A percentile compares a stretch with the other conserved stretches of the same genome.
Conservation (phyloP, 2,888 invertebrate species). For the Diachrysia chrysitis region DNA sequence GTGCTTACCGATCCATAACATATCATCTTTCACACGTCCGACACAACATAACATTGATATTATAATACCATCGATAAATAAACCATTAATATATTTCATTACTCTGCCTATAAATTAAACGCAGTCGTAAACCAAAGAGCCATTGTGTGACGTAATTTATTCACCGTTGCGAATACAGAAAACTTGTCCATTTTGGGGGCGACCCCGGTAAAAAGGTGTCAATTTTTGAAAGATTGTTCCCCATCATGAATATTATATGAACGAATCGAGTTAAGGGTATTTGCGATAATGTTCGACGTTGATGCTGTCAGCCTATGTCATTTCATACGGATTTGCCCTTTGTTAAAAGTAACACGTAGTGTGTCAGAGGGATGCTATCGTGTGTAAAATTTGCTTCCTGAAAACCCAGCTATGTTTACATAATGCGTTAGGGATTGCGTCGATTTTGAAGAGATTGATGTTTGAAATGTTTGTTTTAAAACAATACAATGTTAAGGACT, state of each 20-base stretch:
- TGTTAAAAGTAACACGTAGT: constrained; percentile 88
- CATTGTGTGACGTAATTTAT: constrained; percentile 84
- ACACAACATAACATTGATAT: constrained; percentile 32
- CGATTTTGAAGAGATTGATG: constrained; percentile 37
- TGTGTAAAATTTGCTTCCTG: constrained; percentile 76
- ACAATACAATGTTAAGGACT: background rate
- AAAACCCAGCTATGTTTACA: constrained; percentile 65
- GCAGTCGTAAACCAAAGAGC: constrained; percentile 69
- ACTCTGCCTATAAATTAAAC: constrained; percentile 72
- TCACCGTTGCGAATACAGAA: constrained; percentile 85
- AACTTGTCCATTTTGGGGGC: constrained; percentile 82
- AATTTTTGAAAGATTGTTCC: constrained; percentile 89
- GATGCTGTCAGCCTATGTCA: constrained; percentile 88
- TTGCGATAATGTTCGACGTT: constrained; percentile 87
- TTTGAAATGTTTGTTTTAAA: constrained; percentile 15
- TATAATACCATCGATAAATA: constrained; percentile 48
- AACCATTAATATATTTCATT: constrained; percentile 58
- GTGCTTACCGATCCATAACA: background rate
- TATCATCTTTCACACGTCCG: constrained; percentile 2
- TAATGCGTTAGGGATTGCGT: constrained; percentile 52
- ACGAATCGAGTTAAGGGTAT: constrained; percentile 88
- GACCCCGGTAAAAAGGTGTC: constrained; percentile 85
- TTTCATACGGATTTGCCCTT: constrained; percentile 87
- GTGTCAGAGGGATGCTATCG: constrained; percentile 78
- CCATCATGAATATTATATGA: constrained; percentile 89